Conservation (phyloP, 2,888 invertebrate genomes). For the Mantis religiosa region DNA sequence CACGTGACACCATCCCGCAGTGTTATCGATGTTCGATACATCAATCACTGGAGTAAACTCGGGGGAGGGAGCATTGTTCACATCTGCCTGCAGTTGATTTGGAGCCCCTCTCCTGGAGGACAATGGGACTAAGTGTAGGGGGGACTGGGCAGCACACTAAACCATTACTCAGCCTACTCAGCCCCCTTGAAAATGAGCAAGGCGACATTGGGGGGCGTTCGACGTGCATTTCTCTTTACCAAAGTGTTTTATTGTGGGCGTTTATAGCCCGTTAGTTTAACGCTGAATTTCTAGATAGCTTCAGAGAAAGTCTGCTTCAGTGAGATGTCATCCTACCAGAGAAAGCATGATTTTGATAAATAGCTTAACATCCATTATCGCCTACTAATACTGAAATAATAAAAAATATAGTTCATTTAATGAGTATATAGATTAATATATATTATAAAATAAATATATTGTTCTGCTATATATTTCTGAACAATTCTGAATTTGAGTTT, state of each 20-base stretch:
- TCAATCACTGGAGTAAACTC: not conserved
- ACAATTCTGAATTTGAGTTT: no score
- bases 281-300: not conserved
- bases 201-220: not conserved
- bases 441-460: no score
- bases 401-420: no score
- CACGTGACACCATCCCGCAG: not conserved
- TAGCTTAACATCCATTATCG: no score
- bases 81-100: not conserved
- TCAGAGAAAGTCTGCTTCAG: not conserved
- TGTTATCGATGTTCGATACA: not conserved
- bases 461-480: no score
- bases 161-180: not conserved
- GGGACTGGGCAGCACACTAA: not conserved
- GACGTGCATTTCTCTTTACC: not conserved
- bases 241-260: not conserved
- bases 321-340: no score
- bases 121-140: not conserved
- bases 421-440: no score
- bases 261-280: not conserved
- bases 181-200: not conserved
- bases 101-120: not conserved
- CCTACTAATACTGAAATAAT: no score
- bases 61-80: not conserved
- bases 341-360: no score